Conservation (phyloP, 30 jellyfish, hydroid and myxozoan species). For the Aurelia aurita region DNA sequence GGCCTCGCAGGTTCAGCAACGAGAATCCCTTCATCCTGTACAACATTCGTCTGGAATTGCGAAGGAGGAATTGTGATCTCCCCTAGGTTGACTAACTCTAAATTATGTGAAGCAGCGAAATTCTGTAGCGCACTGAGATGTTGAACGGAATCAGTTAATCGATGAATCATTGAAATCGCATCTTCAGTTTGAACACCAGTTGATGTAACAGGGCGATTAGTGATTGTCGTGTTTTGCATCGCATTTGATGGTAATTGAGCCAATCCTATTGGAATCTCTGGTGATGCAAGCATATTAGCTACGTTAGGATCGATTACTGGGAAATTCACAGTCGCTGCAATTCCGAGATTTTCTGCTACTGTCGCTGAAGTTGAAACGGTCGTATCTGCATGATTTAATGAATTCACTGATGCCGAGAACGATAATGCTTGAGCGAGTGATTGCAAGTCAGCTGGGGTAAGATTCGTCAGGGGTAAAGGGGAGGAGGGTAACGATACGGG, state of each 20-base stretch:
- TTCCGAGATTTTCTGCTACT: constrained; percentile 93
- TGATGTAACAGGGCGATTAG: constrained; percentile 91
- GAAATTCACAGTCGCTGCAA: constrained; percentile 86
- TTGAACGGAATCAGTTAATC: constrained; percentile 93
- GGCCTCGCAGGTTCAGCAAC: constrained; percentile 91
- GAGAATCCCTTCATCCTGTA: constrained; percentile 74
- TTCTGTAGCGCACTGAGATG: constrained; percentile 95
- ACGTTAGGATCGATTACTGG: constrained; percentile 95
- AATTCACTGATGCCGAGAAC: constrained; percentile 85
- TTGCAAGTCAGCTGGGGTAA: constrained; percentile 98
- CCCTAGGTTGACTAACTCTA: constrained; percentile 95
- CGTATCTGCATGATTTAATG: constrained; percentile 56
- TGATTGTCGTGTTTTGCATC: constrained; percentile 62
- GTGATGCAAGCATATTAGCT: constrained; percentile 76
- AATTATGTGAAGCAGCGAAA: constrained; percentile 98
- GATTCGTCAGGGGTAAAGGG: constrained; percentile 85
- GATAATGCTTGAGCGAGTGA: constrained; percentile 97
- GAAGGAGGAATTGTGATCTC: constrained; percentile 96
- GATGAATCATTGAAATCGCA: constrained; percentile 95
- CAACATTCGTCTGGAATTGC: constrained; percentile 90
- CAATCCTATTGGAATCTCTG: constrained; percentile 69
- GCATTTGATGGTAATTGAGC: constrained; percentile 56
- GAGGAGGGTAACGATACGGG: constrained; percentile 87
- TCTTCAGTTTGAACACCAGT: constrained; percentile 99
- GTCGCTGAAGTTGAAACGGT: constrained; percentile 81